Evolutionary conservation across 1,140 invertebrate species (phyloP).

Genomic region (Microplitis demolitor): DNA sequence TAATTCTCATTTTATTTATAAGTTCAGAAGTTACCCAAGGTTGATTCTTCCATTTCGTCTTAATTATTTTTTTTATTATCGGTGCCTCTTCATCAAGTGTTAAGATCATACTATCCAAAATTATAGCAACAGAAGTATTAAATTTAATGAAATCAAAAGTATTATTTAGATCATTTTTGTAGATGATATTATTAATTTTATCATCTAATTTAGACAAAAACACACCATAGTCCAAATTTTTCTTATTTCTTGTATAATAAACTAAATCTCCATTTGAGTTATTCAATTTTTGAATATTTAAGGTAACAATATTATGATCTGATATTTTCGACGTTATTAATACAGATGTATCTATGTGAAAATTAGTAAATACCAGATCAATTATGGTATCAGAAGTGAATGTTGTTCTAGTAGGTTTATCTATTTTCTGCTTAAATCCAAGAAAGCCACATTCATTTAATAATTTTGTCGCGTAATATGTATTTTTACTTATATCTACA

Average conservation of each 20-base stretch:
- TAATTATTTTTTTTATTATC: not conserved
- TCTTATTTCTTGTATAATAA: not conserved
- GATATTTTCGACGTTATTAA: constrained; percentile 17
- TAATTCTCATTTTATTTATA: not conserved
- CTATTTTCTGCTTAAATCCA: constrained; percentile 21
- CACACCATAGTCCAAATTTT: not conserved
- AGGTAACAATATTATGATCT: constrained; percentile 7
- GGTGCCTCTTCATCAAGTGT: not conserved
- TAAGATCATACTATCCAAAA: not conserved
- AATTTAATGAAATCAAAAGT: not conserved
- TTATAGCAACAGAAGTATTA: not conserved
- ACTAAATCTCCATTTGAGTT: not conserved
- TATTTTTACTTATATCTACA: constrained; percentile 9
- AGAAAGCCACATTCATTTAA: not conserved
- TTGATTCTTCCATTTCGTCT: not conserved
- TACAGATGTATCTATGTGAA: constrained; percentile 1
- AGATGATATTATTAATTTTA: not conserved
- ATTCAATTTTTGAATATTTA: not conserved
- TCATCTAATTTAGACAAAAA: not conserved
- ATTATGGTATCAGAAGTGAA: constrained; percentile 4
- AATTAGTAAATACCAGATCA: constrained; percentile 19
- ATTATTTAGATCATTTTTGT: not conserved
- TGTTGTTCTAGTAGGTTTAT: constrained; percentile 17
- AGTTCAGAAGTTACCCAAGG: not conserved
- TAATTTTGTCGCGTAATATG: constrained; percentile 10